Base-by-base conservation (phyloP, 2,888 invertebrate genomes). In the Halictus quadricinctus region DNA sequence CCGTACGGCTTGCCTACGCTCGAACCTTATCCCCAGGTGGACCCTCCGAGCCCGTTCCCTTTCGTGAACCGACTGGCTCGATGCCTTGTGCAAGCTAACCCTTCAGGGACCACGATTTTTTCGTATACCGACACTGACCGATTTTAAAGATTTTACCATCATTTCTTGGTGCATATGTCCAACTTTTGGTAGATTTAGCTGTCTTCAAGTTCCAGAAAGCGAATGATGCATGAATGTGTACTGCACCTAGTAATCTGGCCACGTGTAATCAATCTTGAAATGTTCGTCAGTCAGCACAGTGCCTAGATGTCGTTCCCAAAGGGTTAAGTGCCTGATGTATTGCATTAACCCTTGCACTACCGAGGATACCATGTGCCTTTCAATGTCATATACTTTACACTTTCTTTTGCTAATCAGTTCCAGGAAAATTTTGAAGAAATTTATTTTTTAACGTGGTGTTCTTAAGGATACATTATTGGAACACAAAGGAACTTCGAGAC, bases 1-100 rank as follows among this genome's bases (percentile, higher is more conserved):
- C 74, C 76, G 84, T 69, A 77, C 64, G 69, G 76, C 60, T 72
- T 36, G n/a, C 48, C 70, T 72, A 43, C 74, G 54, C 74, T n/a
- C 66, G 50, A 48, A 73, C 58, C 64, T 80, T 83, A 83, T 76
- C 83, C 72, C 69, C 43, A n/a, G 21, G 43, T 43, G n/a, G 70
- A 70, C 70, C 43, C 8, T 70, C 12, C 70, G 43, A 70, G n/a
- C 43, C 43, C 43, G 10, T 41, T 41, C 41, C 21, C 21, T 69
- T 21, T 41, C 41, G 4, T 69, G 69, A 41, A 69, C 36, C 21
- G 21, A 69, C 18, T 10, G 41, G 10, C 36, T 29, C 29, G 58
- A 58, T 69, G 21, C 12, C 21, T 50, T 21, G 15, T 25, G 76
- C 29, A 7, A 64, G 64, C 58, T n/a, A 58, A 58, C n/a, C 58